These are phyloP conservation scores for Adelognathus sp. DNA, from an alignment of 2,888 invertebrate genomes.

Conservation along the genomic window DNA sequence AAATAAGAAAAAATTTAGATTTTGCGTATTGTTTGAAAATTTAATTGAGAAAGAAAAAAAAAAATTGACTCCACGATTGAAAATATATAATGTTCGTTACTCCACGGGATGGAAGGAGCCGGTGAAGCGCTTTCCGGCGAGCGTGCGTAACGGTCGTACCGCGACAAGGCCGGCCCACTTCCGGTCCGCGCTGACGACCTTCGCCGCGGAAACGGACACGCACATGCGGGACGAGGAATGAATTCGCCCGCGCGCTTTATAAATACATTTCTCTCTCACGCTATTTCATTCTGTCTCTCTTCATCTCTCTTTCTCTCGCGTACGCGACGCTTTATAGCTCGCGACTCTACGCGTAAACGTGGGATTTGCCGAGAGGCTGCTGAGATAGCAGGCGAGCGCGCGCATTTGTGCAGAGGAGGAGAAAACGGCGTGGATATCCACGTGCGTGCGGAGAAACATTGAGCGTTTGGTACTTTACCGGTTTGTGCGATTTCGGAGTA, in stretches of 20 bases:
- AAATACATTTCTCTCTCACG: slow-evolving; percentile 36
- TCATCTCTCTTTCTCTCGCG: background rate
- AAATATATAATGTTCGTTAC: background rate
- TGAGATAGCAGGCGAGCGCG: background rate
- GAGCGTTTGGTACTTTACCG: slow-evolving; percentile 3
- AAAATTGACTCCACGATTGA: background rate
- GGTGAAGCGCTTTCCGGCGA: slow-evolving; percentile 64
- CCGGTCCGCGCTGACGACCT: slow-evolving; percentile 77
- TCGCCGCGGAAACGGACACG: slow-evolving; percentile 77
- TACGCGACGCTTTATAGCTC: background rate
- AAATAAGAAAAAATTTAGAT: background rate
- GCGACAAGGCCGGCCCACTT: slow-evolving; percentile 79
- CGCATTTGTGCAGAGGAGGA: background rate
- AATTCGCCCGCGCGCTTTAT: slow-evolving; percentile 47
- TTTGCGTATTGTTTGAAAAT: background rate
- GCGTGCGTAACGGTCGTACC: slow-evolving; percentile 75
- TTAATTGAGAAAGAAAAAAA: background rate
- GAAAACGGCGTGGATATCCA: background rate
- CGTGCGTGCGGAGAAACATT: background rate
- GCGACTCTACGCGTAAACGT: slow-evolving; percentile 9
- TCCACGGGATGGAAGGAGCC: slow-evolving; percentile 2
- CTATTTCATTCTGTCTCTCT: no score
- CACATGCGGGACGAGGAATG: slow-evolving; percentile 63
- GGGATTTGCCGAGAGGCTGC: slow-evolving; percentile 6
- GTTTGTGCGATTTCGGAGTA: background rate